Base-by-base conservation (phyloP, 2,797 vertebrate species). In the Ficedula albicollis region DNA sequence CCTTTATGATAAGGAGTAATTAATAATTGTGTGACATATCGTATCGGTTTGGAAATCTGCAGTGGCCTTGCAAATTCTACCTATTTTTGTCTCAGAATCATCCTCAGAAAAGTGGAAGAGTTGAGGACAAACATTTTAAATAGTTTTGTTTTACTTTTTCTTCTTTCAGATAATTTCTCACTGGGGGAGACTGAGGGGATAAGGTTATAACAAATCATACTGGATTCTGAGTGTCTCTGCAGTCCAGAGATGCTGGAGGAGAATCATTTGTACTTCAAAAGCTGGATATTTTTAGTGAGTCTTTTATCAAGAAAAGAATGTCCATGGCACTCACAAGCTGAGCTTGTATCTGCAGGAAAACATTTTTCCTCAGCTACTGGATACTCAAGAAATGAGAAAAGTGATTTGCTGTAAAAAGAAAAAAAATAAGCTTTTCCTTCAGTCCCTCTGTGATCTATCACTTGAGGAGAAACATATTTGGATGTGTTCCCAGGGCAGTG, bases 181-280 rank as follows among this genome's bases (percentile, higher is more conserved):
- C 27, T 54, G 36, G 4, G n/a, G 20, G 18, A 90, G 15, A 22
- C 39, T 39, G 54, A 86, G 36, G 17, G 23, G 27, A 20, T 58
- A 54, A 49, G n/a, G 13, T 87, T 43, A 14, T 39, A 69, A 73
- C 36, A 94, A 85, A 90, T 72, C 43, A 66, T 32, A 10, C 10
- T 75, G 66, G 22, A 32, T 89, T 83, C 73, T 67, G 36, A 46
- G 30, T 72, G 74, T 68, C 58, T 94, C 91, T 95, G 62, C 84
- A 91, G 60, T 72, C 52, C 46, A 64, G 41, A 75, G 29, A 79
- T 84, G 76, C 69, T 84, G 70, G 73, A 87, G 75, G 76, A 93
- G 48, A 70, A 93, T 84, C 1, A 69, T 79, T 94, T 82, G 63
- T 87, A 63, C 80, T 95, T 95, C 86, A 93, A 93, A 96, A 76